phyloP scores from a whole-genome alignment of 2,113 vertebrate genomes.

The Lamprologus sp. region DNA sequence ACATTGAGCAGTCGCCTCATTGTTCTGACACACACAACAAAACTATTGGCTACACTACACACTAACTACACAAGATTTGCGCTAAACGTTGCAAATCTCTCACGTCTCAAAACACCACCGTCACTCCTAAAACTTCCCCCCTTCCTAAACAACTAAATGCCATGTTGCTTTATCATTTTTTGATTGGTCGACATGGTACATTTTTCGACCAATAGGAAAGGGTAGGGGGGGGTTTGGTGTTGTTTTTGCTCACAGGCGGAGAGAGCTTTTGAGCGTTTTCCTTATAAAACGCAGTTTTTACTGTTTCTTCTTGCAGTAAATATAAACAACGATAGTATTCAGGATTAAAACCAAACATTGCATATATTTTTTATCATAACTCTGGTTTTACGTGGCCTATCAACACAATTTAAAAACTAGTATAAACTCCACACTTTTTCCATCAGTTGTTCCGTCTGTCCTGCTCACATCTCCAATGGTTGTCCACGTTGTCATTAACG shows the following conservation, averaged over 20 bases:
- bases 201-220: rapidly evolving
- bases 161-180: background rate
- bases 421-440: rapidly evolving
- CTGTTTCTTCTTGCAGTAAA: rapidly evolving
- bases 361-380: no score
- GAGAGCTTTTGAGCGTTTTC: rapidly evolving
- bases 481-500: no score
- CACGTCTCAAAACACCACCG: rapidly evolving
- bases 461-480: no score
- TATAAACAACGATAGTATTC: background rate
- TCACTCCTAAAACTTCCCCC: no score
- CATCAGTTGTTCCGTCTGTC: no score
- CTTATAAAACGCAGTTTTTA: rapidly evolving
- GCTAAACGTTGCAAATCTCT: no score
- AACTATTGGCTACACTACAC: background rate
- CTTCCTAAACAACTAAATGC: background rate
- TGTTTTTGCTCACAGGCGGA: no score
- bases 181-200: background rate
- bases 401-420: background rate
- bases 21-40: background rate
- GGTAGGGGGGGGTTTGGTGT: rapidly evolving
- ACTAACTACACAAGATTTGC: background rate
- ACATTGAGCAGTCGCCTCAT: rapidly evolving
- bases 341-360: background rate
- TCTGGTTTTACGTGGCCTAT: background rate